These are phyloP conservation scores for Lytechinus variegatus DNA, from an alignment of 35 echinoderm and acorn worm species.

Conservation along the genomic window DNA sequence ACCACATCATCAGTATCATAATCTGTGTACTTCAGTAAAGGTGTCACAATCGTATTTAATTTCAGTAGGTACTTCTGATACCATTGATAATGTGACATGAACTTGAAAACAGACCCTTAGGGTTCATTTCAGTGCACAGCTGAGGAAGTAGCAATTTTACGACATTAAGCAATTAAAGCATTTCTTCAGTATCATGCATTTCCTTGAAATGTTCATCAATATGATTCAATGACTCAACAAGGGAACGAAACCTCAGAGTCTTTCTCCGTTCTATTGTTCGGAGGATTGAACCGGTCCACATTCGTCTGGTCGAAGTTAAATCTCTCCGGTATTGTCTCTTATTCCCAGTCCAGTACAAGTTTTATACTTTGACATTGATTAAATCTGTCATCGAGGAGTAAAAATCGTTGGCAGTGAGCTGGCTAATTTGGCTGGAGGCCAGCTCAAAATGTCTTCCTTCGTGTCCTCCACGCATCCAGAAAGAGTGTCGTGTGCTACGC, in stretches of 20 bases:
- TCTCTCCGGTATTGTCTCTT: conserved; percentile 1
- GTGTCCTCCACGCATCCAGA: not conserved
- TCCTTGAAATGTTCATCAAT: not conserved
- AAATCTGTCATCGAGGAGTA: conserved; percentile 27
- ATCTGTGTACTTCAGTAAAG: too few species aligned
- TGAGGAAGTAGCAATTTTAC: not conserved
- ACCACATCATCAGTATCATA: too few species aligned
- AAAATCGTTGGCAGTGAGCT: not conserved
- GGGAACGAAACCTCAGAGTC: not conserved
- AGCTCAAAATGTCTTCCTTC: not conserved
- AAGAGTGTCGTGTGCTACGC: not conserved
- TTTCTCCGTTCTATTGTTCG: not conserved
- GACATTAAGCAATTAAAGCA: conserved; percentile 13
- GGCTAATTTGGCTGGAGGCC: not conserved
- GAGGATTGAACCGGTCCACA: not conserved
- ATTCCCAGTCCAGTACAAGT: not conserved
- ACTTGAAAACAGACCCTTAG: not conserved
- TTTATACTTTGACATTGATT: conserved; percentile 19
- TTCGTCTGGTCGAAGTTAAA: not conserved
- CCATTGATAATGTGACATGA: not conserved
- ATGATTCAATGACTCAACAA: not conserved
- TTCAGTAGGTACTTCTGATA: not conserved
- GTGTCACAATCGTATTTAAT: not conserved
- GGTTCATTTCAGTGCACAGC: not conserved
- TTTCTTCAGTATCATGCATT: not conserved